Conservation (phyloP, 2,113 vertebrate species). For the Crypturellus undulatus region DNA sequence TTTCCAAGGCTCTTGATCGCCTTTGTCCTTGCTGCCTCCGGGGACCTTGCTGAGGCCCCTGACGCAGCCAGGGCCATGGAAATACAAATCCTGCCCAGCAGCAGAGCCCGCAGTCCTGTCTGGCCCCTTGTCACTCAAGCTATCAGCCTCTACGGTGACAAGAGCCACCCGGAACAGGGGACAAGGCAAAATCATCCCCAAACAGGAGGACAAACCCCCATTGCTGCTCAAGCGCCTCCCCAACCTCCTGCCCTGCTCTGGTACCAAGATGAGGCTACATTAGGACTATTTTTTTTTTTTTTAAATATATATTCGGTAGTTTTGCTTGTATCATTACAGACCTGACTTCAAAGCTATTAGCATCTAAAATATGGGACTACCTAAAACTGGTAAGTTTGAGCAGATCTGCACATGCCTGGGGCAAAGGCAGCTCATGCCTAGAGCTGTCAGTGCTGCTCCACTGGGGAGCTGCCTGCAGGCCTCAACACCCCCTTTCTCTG, state of each 20-base stretch:
- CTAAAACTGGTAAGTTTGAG: neutral
- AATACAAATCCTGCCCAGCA: neutral
- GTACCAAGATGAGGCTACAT: neutral
- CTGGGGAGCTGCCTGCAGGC: neutral
- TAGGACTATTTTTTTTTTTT: neutral
- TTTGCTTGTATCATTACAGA: neutral
- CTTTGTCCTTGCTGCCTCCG: slow-evolving; percentile 17
- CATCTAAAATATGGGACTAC: fast-evolving
- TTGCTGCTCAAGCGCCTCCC: neutral
- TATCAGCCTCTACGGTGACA: neutral
- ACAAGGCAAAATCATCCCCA: neutral
- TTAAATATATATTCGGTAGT: neutral
- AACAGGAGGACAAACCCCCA: neutral
- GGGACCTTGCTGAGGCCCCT: neutral
- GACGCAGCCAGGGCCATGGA: slow-evolving; percentile 5
- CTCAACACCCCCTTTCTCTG: neutral
- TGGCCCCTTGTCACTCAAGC: neutral
- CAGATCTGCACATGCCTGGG: neutral
- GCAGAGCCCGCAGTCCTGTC: neutral
- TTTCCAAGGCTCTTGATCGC: slow-evolving; percentile 25
- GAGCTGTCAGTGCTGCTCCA: neutral
- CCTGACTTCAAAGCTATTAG: neutral
- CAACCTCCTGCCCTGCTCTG: neutral
- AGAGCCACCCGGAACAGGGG: neutral
- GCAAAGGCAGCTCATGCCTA: neutral